These are phyloP conservation scores for Drosophila planitibia DNA, from an alignment of 2,888 invertebrate genomes.

Conservation along the genomic window DNA sequence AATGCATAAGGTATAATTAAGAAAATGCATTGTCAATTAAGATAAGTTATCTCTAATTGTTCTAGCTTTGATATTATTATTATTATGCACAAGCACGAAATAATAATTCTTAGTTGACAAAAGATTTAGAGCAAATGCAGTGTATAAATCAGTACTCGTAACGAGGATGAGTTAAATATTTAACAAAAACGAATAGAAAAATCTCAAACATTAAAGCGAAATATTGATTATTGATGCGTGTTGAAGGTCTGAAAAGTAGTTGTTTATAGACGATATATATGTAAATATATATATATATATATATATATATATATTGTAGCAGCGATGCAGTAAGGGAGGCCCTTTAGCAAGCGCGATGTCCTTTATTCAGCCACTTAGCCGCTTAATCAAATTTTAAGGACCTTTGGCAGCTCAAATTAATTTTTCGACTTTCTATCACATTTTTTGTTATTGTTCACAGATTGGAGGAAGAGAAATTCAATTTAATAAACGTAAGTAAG, in stretches of 20 bases:
- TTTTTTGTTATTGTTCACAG: conserved; percentile 86
- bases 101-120: neutral
- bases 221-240: neutral
- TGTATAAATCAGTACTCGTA: neutral
- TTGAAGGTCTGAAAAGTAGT: neutral
- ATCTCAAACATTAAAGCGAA: neutral
- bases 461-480: conserved; percentile 93
- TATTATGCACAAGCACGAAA: neutral
- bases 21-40: neutral
- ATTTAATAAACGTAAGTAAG: conserved; percentile 94
- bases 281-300: no score
- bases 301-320: neutral
- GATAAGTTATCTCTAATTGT: neutral
- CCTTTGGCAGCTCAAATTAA: neutral
- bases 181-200: neutral
- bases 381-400: neutral
- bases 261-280: neutral
- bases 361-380: neutral
- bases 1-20: neutral
- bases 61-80: neutral
- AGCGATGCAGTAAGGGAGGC: neutral
- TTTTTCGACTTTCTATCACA: neutral
- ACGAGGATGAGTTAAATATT: neutral
- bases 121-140: neutral
- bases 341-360: neutral